Evolutionary conservation across 1,140 invertebrate genomes (phyloP), one percentile per base, ranked within the genome.

Genomic region (Acromyrmex heyeri): DNA sequence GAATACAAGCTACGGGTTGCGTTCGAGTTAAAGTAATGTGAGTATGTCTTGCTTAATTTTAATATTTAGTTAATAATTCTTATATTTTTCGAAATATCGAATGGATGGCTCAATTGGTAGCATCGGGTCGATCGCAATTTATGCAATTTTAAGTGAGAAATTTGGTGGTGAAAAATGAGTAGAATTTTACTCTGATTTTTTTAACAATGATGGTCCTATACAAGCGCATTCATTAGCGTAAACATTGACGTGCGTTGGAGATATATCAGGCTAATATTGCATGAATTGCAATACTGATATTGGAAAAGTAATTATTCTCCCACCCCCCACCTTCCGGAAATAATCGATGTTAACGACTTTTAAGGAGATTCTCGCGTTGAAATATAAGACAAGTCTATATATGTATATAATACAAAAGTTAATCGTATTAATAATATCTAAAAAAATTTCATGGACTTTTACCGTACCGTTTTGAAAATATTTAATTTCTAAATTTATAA

Each of bases 61-160:
- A 34, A 67, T 5, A n/a, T 55, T 81, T 44, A 81, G 3, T 81
- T 27, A 53, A 78, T 55, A 69, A 70, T 34, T 18, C 21, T 18
- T 21, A 14, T 34, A 16, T 55, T 0, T 38, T 18, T n/a, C 64
- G 77, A 38, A 38, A 38, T 18, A 27, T 81, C 77, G 64, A 81
- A 81, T 70, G 77, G 77, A 81, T 34, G 78, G 34, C 3, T 70
- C 21, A 5, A 3, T 67, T 5, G 14, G 18, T 38, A 62, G 5
- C 14, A 62, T 6, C 59, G 24, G 1, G 16, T 67, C 55, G n/a
- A 57, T 16, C 1, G 7, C 16, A 10, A 27, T 27, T 50, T 50
- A 50, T 50, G 48, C 48, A 8, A 55, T n/a, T 57, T 57, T 57
- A n/a, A n/a, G 8, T 21, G 21, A 57, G 1, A 57, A 57, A 57